Evolutionary conservation across 2,888 invertebrate species (phyloP).

Genomic region (Ophraella communa): DNA sequence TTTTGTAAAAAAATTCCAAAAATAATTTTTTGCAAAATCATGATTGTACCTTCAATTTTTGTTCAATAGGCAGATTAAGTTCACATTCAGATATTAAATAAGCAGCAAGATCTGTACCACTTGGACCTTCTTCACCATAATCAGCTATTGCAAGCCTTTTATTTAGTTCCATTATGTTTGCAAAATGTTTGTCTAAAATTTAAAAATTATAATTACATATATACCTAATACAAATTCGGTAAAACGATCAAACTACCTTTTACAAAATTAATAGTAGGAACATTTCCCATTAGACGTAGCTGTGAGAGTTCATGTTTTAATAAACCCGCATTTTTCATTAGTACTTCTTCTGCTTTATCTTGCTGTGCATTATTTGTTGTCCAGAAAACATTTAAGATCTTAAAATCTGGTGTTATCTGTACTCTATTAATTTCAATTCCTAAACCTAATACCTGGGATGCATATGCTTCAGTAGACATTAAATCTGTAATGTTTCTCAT

Average conservation of each 20-base stretch:
- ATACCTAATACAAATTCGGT: not conserved
- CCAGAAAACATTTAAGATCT: conserved; percentile 76
- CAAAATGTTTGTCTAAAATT: conserved; percentile 66
- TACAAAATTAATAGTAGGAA: conserved; percentile 77
- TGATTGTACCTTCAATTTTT: conserved; percentile 60
- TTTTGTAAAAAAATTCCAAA: not conserved
- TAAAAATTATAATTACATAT: conserved; percentile 5
- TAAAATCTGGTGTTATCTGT: conserved; percentile 71
- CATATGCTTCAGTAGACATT: conserved; percentile 74
- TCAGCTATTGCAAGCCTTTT: conserved; percentile 67
- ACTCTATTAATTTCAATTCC: conserved; percentile 79
- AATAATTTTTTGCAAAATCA: not conserved
- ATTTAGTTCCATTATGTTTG: conserved; percentile 67
- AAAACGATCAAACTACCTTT: too few relatives aligned
- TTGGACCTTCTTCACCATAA: conserved; percentile 71
- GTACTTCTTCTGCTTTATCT: conserved; percentile 62
- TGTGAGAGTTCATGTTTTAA: conserved; percentile 77
- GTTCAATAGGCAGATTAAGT: conserved; percentile 62
- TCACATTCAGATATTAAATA: conserved; percentile 55
- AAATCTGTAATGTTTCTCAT: conserved; percentile 82
- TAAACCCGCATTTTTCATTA: conserved; percentile 65
- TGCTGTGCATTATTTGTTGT: conserved; percentile 63
- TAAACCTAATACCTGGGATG: conserved; percentile 67
- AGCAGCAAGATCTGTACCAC: conserved; percentile 53
- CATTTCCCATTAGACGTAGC: conserved; percentile 74